Evolutionary conservation across 2,113 vertebrate species (phyloP).

Genomic region (Mellivora capensis): DNA sequence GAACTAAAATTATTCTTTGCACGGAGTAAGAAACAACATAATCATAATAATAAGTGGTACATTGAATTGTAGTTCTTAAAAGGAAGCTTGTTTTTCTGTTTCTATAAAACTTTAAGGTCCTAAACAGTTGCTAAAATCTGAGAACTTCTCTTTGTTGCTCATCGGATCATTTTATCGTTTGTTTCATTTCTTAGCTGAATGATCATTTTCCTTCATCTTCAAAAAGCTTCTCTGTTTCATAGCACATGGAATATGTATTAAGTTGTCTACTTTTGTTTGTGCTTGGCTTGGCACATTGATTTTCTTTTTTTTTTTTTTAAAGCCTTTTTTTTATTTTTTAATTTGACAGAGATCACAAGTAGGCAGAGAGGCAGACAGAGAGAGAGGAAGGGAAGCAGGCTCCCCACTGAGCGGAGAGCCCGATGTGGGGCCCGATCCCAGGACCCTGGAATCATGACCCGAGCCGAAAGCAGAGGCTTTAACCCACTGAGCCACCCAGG

Average conservation of each 20-base stretch:
- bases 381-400: too few relatives aligned
- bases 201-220: neutral
- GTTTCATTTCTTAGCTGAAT: neutral
- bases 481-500: too few relatives aligned
- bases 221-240: neutral
- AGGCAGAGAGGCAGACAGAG: too few relatives aligned
- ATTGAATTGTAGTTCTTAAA: neutral
- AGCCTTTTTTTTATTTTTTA: too few relatives aligned
- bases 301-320: too few relatives aligned
- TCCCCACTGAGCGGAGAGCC: too few relatives aligned
- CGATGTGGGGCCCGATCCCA: too few relatives aligned
- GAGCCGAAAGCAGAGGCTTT: too few relatives aligned
- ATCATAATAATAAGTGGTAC: neutral
- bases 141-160: neutral
- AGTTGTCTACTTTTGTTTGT: neutral
- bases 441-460: too few relatives aligned
- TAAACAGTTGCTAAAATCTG: neutral
- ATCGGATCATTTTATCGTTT: neutral
- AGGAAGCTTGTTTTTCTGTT: neutral
- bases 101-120: neutral
- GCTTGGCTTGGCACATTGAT: neutral
- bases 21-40: neutral
- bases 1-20: neutral
- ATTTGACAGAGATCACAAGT: too few relatives aligned
- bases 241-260: neutral